Conservation (phyloP, 2,113 vertebrate genomes). For the Oncorhynchus kisutch region DNA sequence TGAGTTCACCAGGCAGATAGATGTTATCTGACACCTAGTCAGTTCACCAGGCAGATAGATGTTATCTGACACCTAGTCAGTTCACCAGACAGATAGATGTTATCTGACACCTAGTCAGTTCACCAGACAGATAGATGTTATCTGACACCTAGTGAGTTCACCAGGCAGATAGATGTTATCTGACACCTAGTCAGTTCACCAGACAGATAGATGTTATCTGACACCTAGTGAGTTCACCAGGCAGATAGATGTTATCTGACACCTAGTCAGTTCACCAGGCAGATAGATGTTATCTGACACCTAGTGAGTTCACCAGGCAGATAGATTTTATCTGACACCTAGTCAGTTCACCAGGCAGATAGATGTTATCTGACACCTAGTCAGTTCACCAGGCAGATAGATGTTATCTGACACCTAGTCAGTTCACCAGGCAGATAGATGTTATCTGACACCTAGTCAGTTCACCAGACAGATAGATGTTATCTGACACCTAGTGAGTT, state of each 20-base stretch:
- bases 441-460: slow-evolving; percentile 29
- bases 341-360: too few relatives aligned
- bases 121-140: not conserved
- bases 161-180: not conserved
- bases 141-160: slow-evolving; percentile 30
- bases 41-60: too few relatives aligned
- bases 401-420: slow-evolving; percentile 32
- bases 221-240: slow-evolving; percentile 25
- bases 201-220: not conserved
- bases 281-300: slow-evolving; percentile 22
- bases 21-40: too few relatives aligned
- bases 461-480: not conserved
- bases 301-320: slow-evolving; percentile 8
- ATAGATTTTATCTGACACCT: not conserved
- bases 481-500: too few relatives aligned
- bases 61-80: slow-evolving; percentile 30
- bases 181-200: too few relatives aligned
- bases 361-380: slow-evolving; percentile 29
- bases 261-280: slow-evolving; percentile 14
- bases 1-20: not conserved
- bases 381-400: slow-evolving; percentile 1
- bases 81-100: slow-evolving; percentile 12
- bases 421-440: not conserved
- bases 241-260: slow-evolving; percentile 20
- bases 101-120: slow-evolving; percentile 28